phyloP scores from a whole-genome alignment of 2,113 vertebrate genomes.

The Heterochromis multidens region DNA sequence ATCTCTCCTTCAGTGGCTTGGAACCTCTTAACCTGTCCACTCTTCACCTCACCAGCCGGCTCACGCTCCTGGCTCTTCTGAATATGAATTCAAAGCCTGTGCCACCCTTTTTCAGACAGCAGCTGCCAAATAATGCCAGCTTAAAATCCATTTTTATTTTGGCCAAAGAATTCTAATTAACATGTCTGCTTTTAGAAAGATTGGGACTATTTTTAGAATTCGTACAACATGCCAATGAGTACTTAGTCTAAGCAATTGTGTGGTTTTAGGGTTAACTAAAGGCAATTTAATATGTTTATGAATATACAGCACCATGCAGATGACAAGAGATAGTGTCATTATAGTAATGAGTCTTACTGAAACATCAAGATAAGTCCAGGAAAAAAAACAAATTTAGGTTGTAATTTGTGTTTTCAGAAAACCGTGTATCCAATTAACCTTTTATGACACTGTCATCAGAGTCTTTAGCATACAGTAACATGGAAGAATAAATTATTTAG shows the following conservation, averaged over 20 bases:
- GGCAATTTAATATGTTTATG: conserved; percentile 16
- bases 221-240: background rate
- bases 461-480: background rate
- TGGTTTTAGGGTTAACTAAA: conserved; percentile 40
- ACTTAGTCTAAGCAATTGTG: background rate
- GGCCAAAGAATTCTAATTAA: background rate
- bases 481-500: background rate
- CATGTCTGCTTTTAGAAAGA: background rate
- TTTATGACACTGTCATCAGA: background rate
- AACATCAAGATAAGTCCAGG: conserved; percentile 21
- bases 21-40: conserved; percentile 64
- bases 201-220: background rate
- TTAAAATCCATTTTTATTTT: background rate
- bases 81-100: conserved; percentile 17
- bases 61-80: conserved; percentile 1
- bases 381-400: background rate
- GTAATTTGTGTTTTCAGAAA: conserved; percentile 6
- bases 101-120: background rate
- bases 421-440: conserved; percentile 52
- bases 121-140: background rate
- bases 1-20: conserved; percentile 54
- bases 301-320: conserved; percentile 12
- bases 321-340: conserved; percentile 45
- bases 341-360: conserved; percentile 32
- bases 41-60: conserved; percentile 41